A percentile compares a stretch with the other conserved stretches of the same genome.
Conservation (phyloP, 2,797 vertebrate genomes). For the Gobio occitaniae region DNA sequence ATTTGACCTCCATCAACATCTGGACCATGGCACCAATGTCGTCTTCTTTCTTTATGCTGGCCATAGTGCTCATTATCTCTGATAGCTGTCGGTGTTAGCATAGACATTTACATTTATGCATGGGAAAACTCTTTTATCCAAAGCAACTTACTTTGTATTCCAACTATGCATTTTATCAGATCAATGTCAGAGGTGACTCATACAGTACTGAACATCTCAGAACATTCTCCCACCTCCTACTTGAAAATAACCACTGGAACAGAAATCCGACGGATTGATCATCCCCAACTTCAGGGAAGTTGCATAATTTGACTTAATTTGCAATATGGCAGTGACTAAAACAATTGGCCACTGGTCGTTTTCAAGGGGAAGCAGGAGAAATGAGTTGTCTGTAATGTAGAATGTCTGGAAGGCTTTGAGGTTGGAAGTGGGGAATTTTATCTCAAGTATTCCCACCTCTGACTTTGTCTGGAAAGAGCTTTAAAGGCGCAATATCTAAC, state of each 20-base stretch:
- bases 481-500: too few species aligned
- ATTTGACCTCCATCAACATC: constrained; percentile 37
- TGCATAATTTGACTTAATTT: neutral
- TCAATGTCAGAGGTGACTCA: neutral
- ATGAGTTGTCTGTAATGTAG: neutral
- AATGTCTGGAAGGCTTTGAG: neutral
- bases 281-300: neutral
- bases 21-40: neutral
- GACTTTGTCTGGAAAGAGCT: neutral
- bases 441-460: neutral
- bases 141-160: neutral
- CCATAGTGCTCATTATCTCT: neutral
- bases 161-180: neutral
- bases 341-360: neutral
- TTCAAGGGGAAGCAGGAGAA: neutral
- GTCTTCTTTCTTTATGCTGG: constrained; percentile 16
- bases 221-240: neutral
- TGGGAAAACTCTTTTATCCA: constrained; percentile 7
- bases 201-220: neutral
- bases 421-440: neutral
- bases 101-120: neutral
- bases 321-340: neutral
- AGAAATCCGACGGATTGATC: neutral
- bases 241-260: neutral
- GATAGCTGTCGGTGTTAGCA: neutral